Base-by-base conservation (phyloP, 2,888 invertebrate species). In the Augochlorella aurata region DNA sequence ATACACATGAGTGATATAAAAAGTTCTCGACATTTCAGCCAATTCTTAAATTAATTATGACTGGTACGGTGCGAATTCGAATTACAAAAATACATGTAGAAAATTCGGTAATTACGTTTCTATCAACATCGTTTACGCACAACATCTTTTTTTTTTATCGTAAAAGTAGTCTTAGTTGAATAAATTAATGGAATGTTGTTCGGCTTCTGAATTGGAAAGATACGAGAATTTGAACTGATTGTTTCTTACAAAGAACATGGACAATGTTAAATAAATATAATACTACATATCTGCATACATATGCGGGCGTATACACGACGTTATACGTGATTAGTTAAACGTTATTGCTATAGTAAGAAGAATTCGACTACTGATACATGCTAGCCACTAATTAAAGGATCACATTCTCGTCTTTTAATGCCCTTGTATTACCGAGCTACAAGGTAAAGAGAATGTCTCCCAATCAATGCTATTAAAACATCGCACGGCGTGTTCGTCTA, bases 21-120 rank as follows among this genome's bases (percentile, higher is more conserved):
- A 81, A 74, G 70, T 44, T 45, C 79, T 87, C 69, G 77, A 83
- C 58, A 24, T 85, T 82, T 70, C 58, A 74, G 79, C 86, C 83
- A 85, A 88, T 85, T 83, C 50, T 79, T 69, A 74, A 86, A 88
- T 86, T 81, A 81, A 73, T 81, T 80, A 85, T 78, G 74, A 68
- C 76, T 8, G 74, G 61, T 78, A 80, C 29, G 21, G 63, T 71
- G 66, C 58, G 68, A 79, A 77, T 75, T 78, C 75, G 68, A 38
- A 81, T 89, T 90, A 90, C 80, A 90, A 90, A 90, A 90, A 90
- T 90, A 90, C 79, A 71, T 75, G 82, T 90, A 89, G 85, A 90
- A 90, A 90, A 90, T 77, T 85, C 67, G 65, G 69, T 58, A 79
- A 78, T 72, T 82, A 68, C 74, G 82, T 68, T 72, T 76, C 61